These are phyloP conservation scores for Ascaphus truei DNA, from an alignment of 2,113 vertebrate genomes.

Conservation along the genomic window DNA sequence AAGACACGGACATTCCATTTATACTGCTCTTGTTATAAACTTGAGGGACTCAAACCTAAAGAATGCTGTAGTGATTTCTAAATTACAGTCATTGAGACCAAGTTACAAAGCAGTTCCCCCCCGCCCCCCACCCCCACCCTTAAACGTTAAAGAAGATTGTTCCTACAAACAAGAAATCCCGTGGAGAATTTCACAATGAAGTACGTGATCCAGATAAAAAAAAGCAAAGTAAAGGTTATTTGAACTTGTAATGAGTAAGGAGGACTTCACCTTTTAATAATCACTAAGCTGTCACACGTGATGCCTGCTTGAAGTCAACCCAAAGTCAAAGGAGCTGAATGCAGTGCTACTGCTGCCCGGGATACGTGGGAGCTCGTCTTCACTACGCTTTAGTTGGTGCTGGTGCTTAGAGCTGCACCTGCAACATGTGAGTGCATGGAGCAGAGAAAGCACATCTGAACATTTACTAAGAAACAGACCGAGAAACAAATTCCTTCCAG, in stretches of 20 bases:
- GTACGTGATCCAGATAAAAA: neutral
- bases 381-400: neutral
- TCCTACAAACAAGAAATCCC: too few relatives aligned
- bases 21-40: too few relatives aligned
- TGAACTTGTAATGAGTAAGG: slow-evolving; percentile 2
- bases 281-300: slow-evolving; percentile 38
- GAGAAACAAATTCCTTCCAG: slow-evolving; percentile 32
- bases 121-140: too few relatives aligned
- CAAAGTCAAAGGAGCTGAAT: slow-evolving; percentile 46
- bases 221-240: slow-evolving; percentile 13
- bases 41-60: too few relatives aligned
- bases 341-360: slow-evolving; percentile 10
- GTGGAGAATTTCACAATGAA: neutral
- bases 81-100: too few relatives aligned
- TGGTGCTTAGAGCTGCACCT: slow-evolving; percentile 47
- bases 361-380: neutral
- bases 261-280: slow-evolving; percentile 35
- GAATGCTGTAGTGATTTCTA: too few relatives aligned
- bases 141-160: too few relatives aligned
- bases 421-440: slow-evolving; percentile 38
- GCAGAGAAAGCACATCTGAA: slow-evolving; percentile 25
- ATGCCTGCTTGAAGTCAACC: slow-evolving; percentile 45
- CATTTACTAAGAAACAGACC: slow-evolving; percentile 31
- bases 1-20: too few relatives aligned
- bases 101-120: too few relatives aligned